Conservation (phyloP, 2,888 invertebrate species). For the Trachelus troglodyta region DNA sequence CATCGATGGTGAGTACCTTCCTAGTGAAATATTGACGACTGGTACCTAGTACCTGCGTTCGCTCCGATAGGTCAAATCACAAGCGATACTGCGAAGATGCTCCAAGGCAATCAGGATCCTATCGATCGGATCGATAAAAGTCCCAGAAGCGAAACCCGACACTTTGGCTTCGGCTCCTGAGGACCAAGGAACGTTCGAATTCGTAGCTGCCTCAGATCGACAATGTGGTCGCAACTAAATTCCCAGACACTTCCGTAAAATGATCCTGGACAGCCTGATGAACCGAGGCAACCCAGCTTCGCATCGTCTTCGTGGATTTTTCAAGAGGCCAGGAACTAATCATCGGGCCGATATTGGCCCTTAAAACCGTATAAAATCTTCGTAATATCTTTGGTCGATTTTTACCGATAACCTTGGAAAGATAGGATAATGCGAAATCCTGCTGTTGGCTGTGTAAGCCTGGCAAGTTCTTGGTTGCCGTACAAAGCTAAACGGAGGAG, state of each 20-base stretch:
- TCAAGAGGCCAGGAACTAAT: not conserved
- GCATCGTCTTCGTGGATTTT: not conserved
- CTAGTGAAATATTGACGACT: not conserved
- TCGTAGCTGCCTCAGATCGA: not conserved
- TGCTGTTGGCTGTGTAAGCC: slow-evolving; percentile 2
- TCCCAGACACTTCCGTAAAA: slow-evolving; percentile 42
- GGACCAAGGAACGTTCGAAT: not conserved
- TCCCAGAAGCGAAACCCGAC: not conserved
- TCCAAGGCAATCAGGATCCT: not conserved
- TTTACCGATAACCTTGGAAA: slow-evolving; percentile 17
- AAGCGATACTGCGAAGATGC: not conserved
- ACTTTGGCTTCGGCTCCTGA: not conserved
- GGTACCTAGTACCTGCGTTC: not conserved
- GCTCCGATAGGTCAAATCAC: too few relatives aligned
- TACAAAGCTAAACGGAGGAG: not conserved
- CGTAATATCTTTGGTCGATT: not conserved
- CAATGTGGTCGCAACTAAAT: slow-evolving; percentile 18
- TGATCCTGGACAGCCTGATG: slow-evolving; percentile 12
- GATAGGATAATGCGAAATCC: slow-evolving; percentile 27
- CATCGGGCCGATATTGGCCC: not conserved
- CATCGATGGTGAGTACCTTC: slow-evolving; percentile 79
- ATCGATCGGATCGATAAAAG: slow-evolving; percentile 12
- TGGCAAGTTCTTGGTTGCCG: not conserved
- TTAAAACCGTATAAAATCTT: not conserved
- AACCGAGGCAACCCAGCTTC: not conserved